phyloP scores from a whole-genome alignment of 1,140 invertebrate species.

The Eupristina koningsbergeri region DNA sequence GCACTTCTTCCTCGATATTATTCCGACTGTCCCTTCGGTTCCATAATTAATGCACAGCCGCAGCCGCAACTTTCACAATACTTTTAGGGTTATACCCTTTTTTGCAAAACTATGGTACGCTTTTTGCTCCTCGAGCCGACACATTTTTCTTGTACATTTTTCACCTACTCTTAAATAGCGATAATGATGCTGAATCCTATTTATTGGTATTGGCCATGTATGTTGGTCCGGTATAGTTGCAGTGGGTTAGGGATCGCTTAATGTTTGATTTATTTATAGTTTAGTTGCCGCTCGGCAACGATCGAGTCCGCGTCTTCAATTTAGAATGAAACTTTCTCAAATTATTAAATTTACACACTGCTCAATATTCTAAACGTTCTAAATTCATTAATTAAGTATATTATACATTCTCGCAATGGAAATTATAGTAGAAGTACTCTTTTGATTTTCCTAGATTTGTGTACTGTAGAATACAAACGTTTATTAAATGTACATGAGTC shows the following conservation, averaged over 20 bases:
- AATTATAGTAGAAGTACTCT: too few species aligned
- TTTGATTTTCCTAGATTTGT: too few species aligned
- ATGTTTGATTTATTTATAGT: slow-evolving; percentile 23
- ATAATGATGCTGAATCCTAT: slow-evolving; percentile 41
- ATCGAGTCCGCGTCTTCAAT: background rate
- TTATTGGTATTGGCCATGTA: slow-evolving; percentile 44
- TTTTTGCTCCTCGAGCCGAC: slow-evolving; percentile 18
- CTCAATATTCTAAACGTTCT: too few species aligned
- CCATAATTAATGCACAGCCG: slow-evolving; percentile 38
- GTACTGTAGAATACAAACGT: too few species aligned
- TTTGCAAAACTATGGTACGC: slow-evolving; percentile 17
- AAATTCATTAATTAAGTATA: too few species aligned
- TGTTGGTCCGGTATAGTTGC: background rate
- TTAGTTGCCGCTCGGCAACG: background rate
- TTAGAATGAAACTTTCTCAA: background rate
- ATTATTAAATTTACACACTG: too few species aligned
- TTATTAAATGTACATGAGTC: too few species aligned
- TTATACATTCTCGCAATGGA: too few species aligned
- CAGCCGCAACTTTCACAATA: background rate
- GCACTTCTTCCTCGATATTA: background rate
- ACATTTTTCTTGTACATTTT: slow-evolving; percentile 1
- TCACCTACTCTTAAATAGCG: slow-evolving; percentile 20
- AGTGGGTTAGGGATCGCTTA: background rate
- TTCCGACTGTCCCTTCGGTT: slow-evolving; percentile 30
- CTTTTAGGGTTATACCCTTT: background rate